phyloP scores from a whole-genome alignment of 1,140 invertebrate species.

The Penaeus indicus region DNA sequence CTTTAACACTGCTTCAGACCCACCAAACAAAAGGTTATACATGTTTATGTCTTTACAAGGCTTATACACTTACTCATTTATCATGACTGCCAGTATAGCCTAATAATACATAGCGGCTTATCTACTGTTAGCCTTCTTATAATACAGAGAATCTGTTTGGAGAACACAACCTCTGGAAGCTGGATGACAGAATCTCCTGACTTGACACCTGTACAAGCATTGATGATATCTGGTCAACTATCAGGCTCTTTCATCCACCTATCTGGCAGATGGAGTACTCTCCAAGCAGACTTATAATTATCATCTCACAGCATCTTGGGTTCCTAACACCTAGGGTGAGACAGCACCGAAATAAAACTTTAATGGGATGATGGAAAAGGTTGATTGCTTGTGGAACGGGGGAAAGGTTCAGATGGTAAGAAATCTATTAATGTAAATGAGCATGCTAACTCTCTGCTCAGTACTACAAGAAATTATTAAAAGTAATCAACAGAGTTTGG shows the following conservation, averaged over 20 bases:
- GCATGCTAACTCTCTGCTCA: constrained; percentile 26
- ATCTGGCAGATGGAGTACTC: too few species aligned
- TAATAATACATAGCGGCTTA: constrained; percentile 49
- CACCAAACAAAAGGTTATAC: constrained; percentile 48
- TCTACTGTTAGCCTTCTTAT: constrained; percentile 52
- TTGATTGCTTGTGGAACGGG: constrained; percentile 24
- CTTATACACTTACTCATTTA: constrained; percentile 62
- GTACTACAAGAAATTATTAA: constrained; percentile 31
- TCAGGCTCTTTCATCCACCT: too few species aligned
- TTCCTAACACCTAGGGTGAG: constrained; percentile 56
- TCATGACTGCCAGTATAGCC: constrained; percentile 58
- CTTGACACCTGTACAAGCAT: too few species aligned
- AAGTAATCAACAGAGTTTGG: neutral
- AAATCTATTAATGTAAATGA: constrained; percentile 13
- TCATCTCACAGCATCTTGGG: constrained; percentile 58
- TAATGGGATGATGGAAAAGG: constrained; percentile 20
- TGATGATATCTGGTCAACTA: too few species aligned
- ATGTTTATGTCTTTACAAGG: constrained; percentile 53
- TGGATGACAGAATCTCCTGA: too few species aligned
- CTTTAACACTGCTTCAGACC: constrained; percentile 51
- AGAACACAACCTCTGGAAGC: too few species aligned
- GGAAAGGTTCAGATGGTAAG: constrained; percentile 12
- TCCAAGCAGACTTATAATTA: constrained; percentile 39
- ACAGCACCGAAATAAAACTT: constrained; percentile 59
- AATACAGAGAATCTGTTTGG: constrained; percentile 14